Conservation (phyloP, 2,797 vertebrate genomes). For the Sus cebifrons region DNA sequence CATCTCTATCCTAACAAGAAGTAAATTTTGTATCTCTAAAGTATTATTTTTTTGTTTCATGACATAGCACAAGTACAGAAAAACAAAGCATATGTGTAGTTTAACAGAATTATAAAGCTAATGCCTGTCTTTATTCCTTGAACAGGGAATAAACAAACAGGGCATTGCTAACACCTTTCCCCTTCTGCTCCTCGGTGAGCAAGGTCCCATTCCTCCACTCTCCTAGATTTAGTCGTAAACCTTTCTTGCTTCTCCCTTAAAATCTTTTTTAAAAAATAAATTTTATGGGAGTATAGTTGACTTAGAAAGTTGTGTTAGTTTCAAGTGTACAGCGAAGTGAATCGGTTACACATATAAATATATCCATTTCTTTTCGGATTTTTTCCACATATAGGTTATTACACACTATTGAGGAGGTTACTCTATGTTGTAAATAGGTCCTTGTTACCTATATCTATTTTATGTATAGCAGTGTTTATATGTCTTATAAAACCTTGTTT, state of each 20-base stretch:
- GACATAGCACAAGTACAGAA: neutral
- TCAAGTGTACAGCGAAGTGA: too few species aligned
- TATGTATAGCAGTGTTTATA: too few species aligned
- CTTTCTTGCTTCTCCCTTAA: neutral
- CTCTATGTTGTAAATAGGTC: too few species aligned
- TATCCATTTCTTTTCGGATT: too few species aligned
- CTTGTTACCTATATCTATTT: too few species aligned
- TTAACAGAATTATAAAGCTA: constrained; percentile 52
- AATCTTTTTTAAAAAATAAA: neutral
- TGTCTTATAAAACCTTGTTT: too few species aligned
- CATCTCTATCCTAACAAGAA: neutral
- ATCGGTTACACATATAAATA: too few species aligned
- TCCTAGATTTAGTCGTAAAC: neutral
- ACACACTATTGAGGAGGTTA: too few species aligned
- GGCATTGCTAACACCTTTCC: neutral
- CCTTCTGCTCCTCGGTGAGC: neutral
- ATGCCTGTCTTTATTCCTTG: constrained; percentile 35
- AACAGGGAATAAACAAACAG: constrained; percentile 51
- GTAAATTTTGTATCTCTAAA: neutral
- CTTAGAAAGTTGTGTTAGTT: too few species aligned
- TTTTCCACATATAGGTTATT: too few species aligned
- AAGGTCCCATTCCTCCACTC: neutral
- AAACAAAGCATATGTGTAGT: neutral
- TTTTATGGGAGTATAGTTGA: too few species aligned
- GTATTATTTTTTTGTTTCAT: neutral